Base-by-base conservation (phyloP, 1,140 invertebrate genomes). In the Geopemphigus sp. region DNA sequence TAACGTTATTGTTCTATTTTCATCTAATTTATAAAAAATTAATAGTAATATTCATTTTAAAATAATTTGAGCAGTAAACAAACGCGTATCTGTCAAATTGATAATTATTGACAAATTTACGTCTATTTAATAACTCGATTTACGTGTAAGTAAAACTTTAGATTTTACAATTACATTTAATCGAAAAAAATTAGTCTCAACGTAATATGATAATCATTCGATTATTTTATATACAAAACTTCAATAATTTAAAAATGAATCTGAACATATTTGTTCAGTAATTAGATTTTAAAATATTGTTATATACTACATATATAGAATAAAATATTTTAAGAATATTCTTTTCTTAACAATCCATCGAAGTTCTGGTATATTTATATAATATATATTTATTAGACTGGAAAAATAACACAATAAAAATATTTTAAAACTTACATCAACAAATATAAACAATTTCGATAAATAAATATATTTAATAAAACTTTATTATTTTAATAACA, bases 401-500 rank as follows among this genome's bases (percentile, higher is more conserved):
- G 8, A 32, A 70, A 72, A 72, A 72, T 54, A 72, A 72, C 24
- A 54, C 54, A 54, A 29, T 54, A 72, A 6, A 72, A 72, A 54
- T 72, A 54, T 54, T 72, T 72, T 11, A 72, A 72, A 72, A 72
- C 24, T 72, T 72, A 72, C 11, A 72, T 29, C 54, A 72, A 72
- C 47, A 72, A 68, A 14, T 72, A 53, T 72, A 54, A 72, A 72
- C 68, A 72, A 24, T 54, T 29, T 0, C 10, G 0, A 17, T 14
- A 72, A 54, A 53, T 66, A 72, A 29, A 72, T 32, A 68, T 17
- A 54, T 53, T 72, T 72, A 72, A 72, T 72, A 54, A 72, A 72
- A 72, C 47, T 54, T 72, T 72, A 72, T 72, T 26, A 54, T 26
- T 53, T 70, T 70, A 70, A 70, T 72, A 72, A 72, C 47, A 72